These are phyloP conservation scores for Ptychoptera contaminata DNA, from an alignment of 2,888 invertebrate species.

Conservation along the genomic window DNA sequence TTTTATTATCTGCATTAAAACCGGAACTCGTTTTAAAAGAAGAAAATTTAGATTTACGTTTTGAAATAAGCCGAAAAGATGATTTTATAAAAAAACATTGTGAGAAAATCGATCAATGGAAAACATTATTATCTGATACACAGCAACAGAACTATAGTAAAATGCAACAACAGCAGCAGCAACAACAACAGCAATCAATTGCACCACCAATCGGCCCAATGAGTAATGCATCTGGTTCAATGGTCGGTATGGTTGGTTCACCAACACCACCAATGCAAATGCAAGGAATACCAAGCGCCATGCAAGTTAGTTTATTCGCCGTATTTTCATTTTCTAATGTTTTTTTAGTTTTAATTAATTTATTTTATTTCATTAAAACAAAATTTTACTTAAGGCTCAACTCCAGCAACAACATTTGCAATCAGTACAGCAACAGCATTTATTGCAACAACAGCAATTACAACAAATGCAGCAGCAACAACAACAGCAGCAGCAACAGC, in stretches of 20 bases:
- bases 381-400: too few species aligned
- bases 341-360: slow-evolving; percentile 21
- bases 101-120: slow-evolving; percentile 84
- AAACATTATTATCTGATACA: slow-evolving; percentile 61
- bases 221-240: slow-evolving; percentile 28
- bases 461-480: slow-evolving; percentile 29
- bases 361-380: too few species aligned
- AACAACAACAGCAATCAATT: slow-evolving; percentile 31
- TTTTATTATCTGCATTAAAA: slow-evolving; percentile 75
- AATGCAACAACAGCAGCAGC: slow-evolving; percentile 33
- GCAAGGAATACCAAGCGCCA: slow-evolving; percentile 35
- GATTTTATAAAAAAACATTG: slow-evolving; percentile 74
- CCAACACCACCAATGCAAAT: slow-evolving; percentile 23
- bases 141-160: slow-evolving; percentile 19
- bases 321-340: slow-evolving; percentile 12
- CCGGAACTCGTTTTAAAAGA: slow-evolving; percentile 86
- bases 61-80: slow-evolving; percentile 80
- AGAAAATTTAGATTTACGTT: slow-evolving; percentile 72
- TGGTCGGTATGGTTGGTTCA: slow-evolving; percentile 11
- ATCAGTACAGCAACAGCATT: slow-evolving; percentile 38
- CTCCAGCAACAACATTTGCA: slow-evolving; percentile 35
- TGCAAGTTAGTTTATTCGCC: slow-evolving; percentile 19
- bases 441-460: slow-evolving; percentile 24
- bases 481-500: slow-evolving; percentile 18
- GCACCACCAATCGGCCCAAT: slow-evolving; percentile 25